Conservation (phyloP, 1,140 invertebrate species). For the Drosophila kanapiae region DNA sequence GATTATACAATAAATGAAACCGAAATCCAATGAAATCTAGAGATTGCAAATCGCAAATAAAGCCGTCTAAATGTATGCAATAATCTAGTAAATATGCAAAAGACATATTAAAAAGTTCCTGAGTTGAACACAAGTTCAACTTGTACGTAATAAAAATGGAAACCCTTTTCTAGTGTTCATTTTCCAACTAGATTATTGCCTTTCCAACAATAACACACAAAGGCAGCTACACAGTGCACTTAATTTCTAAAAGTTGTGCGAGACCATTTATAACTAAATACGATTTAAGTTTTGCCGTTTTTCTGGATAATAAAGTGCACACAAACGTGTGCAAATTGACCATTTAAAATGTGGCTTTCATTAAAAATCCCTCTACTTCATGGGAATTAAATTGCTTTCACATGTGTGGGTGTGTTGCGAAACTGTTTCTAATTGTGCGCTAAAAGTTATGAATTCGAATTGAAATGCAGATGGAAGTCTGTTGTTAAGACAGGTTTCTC, state of each 20-base stretch:
- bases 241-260: constrained; percentile 14
- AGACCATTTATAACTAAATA: constrained; percentile 20
- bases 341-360: constrained; percentile 19
- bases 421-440: constrained; percentile 9
- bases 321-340: constrained; percentile 33
- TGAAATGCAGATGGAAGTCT: neutral
- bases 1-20: too few species aligned
- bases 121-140: too few species aligned
- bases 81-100: neutral
- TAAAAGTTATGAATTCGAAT: constrained; percentile 13
- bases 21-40: too few species aligned
- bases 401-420: neutral
- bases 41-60: too few species aligned
- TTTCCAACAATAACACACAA: constrained; percentile 8
- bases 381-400: constrained; percentile 3
- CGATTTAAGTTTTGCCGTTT: constrained; percentile 19
- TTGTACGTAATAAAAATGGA: neutral
- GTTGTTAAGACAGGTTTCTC: neutral
- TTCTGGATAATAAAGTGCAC: constrained; percentile 20
- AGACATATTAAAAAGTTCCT: neutral
- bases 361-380: constrained; percentile 18
- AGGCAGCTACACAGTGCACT: neutral
- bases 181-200: neutral
- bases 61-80: neutral
- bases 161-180: neutral